Base-by-base conservation (phyloP, 92 coral and sea anemone genomes). In the Siderastrea radians region DNA sequence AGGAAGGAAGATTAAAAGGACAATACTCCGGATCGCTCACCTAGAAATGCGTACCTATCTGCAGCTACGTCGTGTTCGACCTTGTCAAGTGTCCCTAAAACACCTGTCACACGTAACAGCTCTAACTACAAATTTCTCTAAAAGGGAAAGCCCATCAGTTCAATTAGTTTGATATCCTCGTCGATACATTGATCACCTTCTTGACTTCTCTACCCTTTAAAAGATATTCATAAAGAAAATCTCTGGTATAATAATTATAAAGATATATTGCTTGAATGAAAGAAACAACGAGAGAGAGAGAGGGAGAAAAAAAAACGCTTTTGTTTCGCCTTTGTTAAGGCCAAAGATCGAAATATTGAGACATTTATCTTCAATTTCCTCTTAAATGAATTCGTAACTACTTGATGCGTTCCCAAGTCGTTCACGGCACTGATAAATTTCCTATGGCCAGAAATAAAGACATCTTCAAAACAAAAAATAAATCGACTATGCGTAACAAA, bases 51-150 rank as follows among this genome's bases (percentile, higher is more conserved):
- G 38, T 26, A 26, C 38, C 38, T 26, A 26, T 26, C 38, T 0
- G 58, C 2, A 74, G 17, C 6, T 14, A 52, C 60, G 81, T 77
- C 81, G 43, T 77, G 81, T 77, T 54, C 50, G 38, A 77, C 68
- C 7, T 57, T 16, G 45, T 14, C 13, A 55, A 44, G 81, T 77
- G 81, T 77, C 51, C 38, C 38, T 15, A 12, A 49, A 71, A 49
- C 85, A 80, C 51, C 85, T 80, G 85, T 26, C 73, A 4, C 7
- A 8, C 52, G 6, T 53, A 66, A 50, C 15, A 64, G 72, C 70
- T 79, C 64, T 79, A 65, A 79, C 45, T 62, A 49, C 6, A 62
- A 59, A 77, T 79, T 79, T 79, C 72, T 66, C 52, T 26, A 66
- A 80, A 67, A 68, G 74, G 38, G 26, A 68, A 80, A 80, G 44